These are phyloP conservation scores for Drymonia ruficornis DNA, from an alignment of 2,888 invertebrate genomes.

Conservation along the genomic window DNA sequence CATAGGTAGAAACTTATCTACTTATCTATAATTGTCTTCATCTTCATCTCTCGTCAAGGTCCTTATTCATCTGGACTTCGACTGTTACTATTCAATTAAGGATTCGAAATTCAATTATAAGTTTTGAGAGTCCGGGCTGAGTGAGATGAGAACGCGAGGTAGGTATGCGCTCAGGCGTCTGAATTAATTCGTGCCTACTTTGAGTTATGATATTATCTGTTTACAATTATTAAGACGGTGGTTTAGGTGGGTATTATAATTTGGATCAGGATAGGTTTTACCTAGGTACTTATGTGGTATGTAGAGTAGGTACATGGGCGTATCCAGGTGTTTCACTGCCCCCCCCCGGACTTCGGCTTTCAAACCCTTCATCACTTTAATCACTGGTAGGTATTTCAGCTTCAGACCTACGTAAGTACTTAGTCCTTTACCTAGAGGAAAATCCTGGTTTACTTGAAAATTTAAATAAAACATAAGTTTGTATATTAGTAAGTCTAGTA, in stretches of 20 bases:
- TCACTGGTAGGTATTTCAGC: too few relatives aligned
- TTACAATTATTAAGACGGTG: conserved; percentile 15
- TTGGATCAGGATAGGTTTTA: background rate
- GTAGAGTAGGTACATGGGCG: too few relatives aligned
- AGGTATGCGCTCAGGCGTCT: conserved; percentile 50
- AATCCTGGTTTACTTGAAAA: too few relatives aligned
- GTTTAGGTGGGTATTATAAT: background rate
- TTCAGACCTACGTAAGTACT: too few relatives aligned
- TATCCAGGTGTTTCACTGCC: too few relatives aligned
- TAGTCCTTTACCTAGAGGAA: too few relatives aligned
- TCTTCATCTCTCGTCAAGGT: conserved; percentile 42
- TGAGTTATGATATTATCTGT: conserved; percentile 52
- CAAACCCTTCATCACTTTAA: too few relatives aligned
- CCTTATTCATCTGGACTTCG: conserved; percentile 62
- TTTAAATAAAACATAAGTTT: too few relatives aligned
- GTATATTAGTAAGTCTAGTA: too few relatives aligned
- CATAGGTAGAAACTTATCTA: conserved; percentile 7
- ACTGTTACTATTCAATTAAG: conserved; percentile 71
- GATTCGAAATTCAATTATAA: conserved; percentile 71
- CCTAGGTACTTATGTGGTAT: background rate
- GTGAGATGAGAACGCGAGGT: conserved; percentile 47
- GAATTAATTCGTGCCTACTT: conserved; percentile 60
- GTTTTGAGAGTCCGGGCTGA: conserved; percentile 57
- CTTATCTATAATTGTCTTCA: conserved; percentile 17
- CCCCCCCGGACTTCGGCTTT: too few relatives aligned